These are phyloP conservation scores for Origma solitaria DNA, from an alignment of 2,113 vertebrate species.

Conservation along the genomic window DNA sequence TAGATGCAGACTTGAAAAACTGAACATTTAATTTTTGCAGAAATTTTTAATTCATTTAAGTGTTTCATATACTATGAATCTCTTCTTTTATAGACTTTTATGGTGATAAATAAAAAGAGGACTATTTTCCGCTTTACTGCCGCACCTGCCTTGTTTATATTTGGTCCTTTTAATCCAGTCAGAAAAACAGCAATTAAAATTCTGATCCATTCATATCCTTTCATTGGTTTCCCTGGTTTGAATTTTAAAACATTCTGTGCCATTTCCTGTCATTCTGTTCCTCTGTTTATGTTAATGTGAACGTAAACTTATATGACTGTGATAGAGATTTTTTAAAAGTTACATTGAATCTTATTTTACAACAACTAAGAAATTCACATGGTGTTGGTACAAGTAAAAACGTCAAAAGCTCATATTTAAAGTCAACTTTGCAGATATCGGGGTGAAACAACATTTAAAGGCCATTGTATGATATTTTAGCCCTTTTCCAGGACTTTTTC, in stretches of 20 bases:
- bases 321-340: background rate
- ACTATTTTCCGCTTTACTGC: constrained; percentile 94
- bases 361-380: background rate
- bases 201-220: constrained; percentile 96
- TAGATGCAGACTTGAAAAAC: background rate
- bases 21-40: background rate
- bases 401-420: background rate
- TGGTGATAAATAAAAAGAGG: constrained; percentile 90
- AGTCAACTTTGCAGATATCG: background rate
- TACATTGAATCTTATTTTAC: background rate
- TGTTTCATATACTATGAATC: background rate
- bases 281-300: background rate
- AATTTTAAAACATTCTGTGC: background rate
- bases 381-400: background rate
- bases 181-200: constrained; percentile 89
- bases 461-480: background rate
- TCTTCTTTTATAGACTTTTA: constrained; percentile 82
- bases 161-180: constrained; percentile 89
- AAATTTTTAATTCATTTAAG: background rate
- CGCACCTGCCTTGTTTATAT: constrained; percentile 84
- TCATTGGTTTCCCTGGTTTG: background rate
- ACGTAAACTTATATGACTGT: background rate
- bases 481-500: background rate
- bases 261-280: background rate
- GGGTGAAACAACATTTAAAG: background rate